These are phyloP conservation scores for Carcinoscorpius rotundicauda DNA, from an alignment of 1,140 invertebrate species.

Conservation along the genomic window DNA sequence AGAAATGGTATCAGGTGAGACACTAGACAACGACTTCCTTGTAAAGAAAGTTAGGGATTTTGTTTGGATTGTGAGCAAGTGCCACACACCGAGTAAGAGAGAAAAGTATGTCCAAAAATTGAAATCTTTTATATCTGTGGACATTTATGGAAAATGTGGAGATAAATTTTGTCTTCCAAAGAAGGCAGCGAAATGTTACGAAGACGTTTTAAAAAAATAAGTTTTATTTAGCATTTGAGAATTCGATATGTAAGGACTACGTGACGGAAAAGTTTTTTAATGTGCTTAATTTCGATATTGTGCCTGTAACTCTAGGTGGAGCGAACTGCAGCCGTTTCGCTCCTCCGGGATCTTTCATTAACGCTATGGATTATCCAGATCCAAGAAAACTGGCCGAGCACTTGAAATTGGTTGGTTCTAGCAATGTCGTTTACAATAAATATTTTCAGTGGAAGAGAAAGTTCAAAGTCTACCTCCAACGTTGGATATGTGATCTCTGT, in stretches of 20 bases:
- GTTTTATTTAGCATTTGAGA: slow-evolving; percentile 35
- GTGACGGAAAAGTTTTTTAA: slow-evolving; percentile 31
- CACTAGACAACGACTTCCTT: no score
- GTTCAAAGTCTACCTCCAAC: background rate
- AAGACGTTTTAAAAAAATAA: slow-evolving; percentile 20
- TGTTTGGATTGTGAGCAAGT: slow-evolving; percentile 21
- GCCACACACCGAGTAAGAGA: background rate
- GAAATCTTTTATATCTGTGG: slow-evolving; percentile 34
- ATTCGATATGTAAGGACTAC: slow-evolving; percentile 32
- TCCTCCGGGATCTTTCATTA: slow-evolving; percentile 22
- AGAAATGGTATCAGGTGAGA: no score
- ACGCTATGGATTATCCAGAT: slow-evolving; percentile 19
- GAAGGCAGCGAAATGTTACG: slow-evolving; percentile 18
- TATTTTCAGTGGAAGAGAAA: slow-evolving; percentile 14
- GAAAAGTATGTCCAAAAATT: slow-evolving; percentile 23
- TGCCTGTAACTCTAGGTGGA: slow-evolving; percentile 35
- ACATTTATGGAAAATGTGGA: slow-evolving; percentile 41
- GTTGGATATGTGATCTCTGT: slow-evolving; percentile 13
- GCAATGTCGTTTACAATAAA: slow-evolving; percentile 3
- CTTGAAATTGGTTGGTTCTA: background rate
- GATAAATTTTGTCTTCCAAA: slow-evolving; percentile 22
- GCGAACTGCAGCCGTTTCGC: slow-evolving; percentile 24
- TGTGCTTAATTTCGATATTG: slow-evolving; percentile 25
- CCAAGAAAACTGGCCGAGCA: slow-evolving; percentile 15
- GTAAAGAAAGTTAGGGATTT: slow-evolving; percentile 26